phyloP scores from a whole-genome alignment of 2,888 invertebrate species.

The Cryptocephalus moraei region DNA sequence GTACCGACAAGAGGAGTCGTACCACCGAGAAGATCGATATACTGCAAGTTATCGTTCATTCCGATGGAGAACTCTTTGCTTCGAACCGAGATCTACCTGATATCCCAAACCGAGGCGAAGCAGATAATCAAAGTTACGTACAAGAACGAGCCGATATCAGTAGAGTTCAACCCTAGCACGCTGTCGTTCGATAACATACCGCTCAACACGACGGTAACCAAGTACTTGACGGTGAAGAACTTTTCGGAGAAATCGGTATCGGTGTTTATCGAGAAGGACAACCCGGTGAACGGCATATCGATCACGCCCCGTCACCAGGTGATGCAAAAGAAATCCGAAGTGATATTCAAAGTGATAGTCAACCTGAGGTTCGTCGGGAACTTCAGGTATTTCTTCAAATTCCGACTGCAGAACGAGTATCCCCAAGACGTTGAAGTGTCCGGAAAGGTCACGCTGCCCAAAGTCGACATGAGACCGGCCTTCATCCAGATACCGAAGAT shows the following conservation, averaged over 20 bases:
- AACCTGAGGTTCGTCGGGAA: slow-evolving; percentile 11
- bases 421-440: slow-evolving; percentile 36
- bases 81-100: slow-evolving; percentile 26
- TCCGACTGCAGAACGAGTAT: slow-evolving; percentile 25
- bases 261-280: slow-evolving; percentile 17
- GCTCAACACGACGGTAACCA: slow-evolving; percentile 27
- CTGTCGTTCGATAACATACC: slow-evolving; percentile 31
- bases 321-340: slow-evolving; percentile 18
- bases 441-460: slow-evolving; percentile 44
- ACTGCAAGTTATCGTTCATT: slow-evolving; percentile 36
- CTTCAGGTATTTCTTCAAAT: slow-evolving; percentile 13
- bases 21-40: slow-evolving; percentile 41
- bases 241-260: slow-evolving; percentile 14
- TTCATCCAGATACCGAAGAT: slow-evolving; percentile 43
- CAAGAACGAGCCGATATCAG: slow-evolving; percentile 5
- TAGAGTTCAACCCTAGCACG: slow-evolving; percentile 12
- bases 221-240: slow-evolving; percentile 19
- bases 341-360: slow-evolving; percentile 19
- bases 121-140: slow-evolving; percentile 16
- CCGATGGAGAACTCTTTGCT: slow-evolving; percentile 19
- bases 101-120: slow-evolving; percentile 29
- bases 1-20: slow-evolving; percentile 44
- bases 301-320: slow-evolving; percentile 21
- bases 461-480: slow-evolving; percentile 41
- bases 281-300: slow-evolving; percentile 13